Evolutionary conservation across 2,113 vertebrate genomes (phyloP), one percentile per base, ranked within the genome.

Genomic region (Numida meleagris): DNA sequence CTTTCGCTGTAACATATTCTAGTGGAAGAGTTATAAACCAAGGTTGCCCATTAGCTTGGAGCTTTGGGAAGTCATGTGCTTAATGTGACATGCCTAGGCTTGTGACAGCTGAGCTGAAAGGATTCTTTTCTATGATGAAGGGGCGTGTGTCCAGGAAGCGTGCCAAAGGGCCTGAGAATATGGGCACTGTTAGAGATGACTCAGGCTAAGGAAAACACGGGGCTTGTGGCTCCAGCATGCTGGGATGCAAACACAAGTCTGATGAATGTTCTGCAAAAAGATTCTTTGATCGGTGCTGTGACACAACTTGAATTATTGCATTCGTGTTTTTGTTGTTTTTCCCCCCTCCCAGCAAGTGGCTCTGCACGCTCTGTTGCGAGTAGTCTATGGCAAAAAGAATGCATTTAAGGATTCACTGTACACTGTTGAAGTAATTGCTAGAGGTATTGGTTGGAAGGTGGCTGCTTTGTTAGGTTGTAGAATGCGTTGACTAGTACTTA

Each of bases 161-260:
- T 93, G 94, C 88, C 77, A 88, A 57, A 53, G 70, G 81, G 43
- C 53, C 77, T 51, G 66, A 93, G 86, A 90, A 66, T 93, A 34
- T 84, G 86, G 83, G 67, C 74, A n/a, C 68, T 95, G 82, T 90
- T 90, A 51, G 76, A 57, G 86, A n/a, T 93, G 86, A 93, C 70
- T 96, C 86, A 70, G 23, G 0, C 42, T 10, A 17, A n/a, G 58
- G 55, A 67, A 93, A 90, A 79, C 83, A 68, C 68, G 51, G 58
- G 78, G 46, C 68, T 90, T 0, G 24, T 94, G 88, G 83, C 73
- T 93, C 33, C 92, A 75, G 88, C 65, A 57, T 92, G 90, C 86
- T 88, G 80, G 82, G 83, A 29, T 94, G 82, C 58, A 82, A 92
- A 92, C 83, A 86, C 43, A 61, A 74, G 50, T 78, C 57, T 86